A percentile compares a stretch with the other conserved stretches of the same genome.
Conservation (phyloP, 2,113 vertebrate genomes). For the Emydocephalus ijimae region DNA sequence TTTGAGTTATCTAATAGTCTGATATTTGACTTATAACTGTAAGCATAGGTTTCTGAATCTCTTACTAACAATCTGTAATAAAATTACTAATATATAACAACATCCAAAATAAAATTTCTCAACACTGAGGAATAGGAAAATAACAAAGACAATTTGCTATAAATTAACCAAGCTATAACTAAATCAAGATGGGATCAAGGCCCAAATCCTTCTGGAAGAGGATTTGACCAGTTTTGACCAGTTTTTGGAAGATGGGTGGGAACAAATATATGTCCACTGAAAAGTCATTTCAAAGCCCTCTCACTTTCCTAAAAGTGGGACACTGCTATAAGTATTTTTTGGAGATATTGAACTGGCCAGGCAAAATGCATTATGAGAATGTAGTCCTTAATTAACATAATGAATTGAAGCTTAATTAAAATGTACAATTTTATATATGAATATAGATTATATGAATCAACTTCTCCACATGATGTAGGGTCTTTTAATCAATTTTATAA, state of each 20-base stretch:
- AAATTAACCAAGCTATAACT: not conserved
- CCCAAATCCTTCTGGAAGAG: not conserved
- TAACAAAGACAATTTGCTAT: not conserved
- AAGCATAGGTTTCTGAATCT: not conserved
- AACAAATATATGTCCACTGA: not conserved
- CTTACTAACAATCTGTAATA: not conserved
- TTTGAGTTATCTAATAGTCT: not conserved
- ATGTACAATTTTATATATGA: not conserved
- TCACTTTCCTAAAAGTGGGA: not conserved
- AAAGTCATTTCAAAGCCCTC: not conserved
- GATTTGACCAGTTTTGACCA: not conserved
- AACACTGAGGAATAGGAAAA: not conserved
- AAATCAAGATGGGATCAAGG: not conserved
- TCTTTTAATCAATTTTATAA: not conserved
- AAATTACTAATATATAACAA: not conserved
- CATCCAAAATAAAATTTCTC: not conserved
- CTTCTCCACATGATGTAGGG: not conserved
- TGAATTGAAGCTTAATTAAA: not conserved
- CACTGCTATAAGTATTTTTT: not conserved
- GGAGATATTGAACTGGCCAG: not conserved
- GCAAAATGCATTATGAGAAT: not conserved
- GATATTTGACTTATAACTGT: not conserved
- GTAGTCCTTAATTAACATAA: not conserved
- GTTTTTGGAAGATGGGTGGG: not conserved
- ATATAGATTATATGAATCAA: not conserved